Conservation (phyloP, 1,140 invertebrate species). For the Drosophila truncata region DNA sequence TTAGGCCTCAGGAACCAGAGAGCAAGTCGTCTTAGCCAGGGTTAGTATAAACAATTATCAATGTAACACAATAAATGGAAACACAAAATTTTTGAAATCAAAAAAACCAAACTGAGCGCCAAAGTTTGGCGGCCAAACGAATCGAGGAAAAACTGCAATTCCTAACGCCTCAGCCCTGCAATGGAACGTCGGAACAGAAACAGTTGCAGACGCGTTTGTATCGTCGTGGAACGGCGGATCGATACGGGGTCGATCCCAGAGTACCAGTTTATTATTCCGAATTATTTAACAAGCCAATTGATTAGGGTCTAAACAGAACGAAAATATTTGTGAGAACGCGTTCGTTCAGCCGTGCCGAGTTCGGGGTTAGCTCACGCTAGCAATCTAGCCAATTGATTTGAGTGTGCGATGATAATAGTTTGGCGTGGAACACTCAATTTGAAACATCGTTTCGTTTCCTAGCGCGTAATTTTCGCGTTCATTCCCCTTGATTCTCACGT, state of each 20-base stretch:
- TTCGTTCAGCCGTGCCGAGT: neutral
- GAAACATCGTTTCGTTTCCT: slow-evolving; percentile 30
- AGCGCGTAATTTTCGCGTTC: slow-evolving; percentile 24
- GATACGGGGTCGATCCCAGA: slow-evolving; percentile 24
- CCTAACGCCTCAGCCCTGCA: slow-evolving; percentile 25
- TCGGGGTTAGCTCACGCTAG: slow-evolving; percentile 6
- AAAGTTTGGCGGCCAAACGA: no score
- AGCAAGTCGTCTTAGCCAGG: no score
- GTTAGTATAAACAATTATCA: no score
- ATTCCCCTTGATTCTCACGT: slow-evolving; percentile 1
- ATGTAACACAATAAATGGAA: no score
- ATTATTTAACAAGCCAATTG: slow-evolving; percentile 19
- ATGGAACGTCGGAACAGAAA: neutral
- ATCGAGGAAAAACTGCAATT: slow-evolving; percentile 9
- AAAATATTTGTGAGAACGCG: slow-evolving; percentile 22
- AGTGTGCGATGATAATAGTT: slow-evolving; percentile 29
- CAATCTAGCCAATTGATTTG: slow-evolving; percentile 38
- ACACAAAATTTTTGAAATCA: neutral
- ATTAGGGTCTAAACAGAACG: slow-evolving; percentile 29
- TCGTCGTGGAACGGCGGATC: slow-evolving; percentile 11
- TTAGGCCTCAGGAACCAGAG: neutral
- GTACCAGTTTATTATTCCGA: neutral
- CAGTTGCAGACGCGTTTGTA: slow-evolving; percentile 16
- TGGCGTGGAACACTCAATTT: slow-evolving; percentile 34
- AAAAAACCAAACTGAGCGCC: slow-evolving; percentile 10